Evolutionary conservation across 2,797 vertebrate species (phyloP).

Genomic region (Sebastiscus tertius): DNA sequence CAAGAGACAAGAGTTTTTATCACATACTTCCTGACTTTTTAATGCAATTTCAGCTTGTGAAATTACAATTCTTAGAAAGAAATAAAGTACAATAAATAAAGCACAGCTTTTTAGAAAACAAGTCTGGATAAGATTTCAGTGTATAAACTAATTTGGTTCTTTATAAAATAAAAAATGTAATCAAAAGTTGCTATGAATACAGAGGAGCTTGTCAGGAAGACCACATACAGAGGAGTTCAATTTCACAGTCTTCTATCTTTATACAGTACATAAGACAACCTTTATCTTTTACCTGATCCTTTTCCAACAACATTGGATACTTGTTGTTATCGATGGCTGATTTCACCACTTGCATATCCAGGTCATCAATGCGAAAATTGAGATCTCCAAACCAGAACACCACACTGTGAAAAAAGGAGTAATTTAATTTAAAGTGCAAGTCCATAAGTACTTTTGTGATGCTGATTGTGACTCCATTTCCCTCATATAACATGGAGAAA

Average conservation of each 20-base stretch:
- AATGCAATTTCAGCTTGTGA: neutral
- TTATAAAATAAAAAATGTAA: neutral
- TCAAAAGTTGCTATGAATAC: neutral
- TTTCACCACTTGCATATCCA: slow-evolving; percentile 94
- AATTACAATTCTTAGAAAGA: neutral
- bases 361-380: slow-evolving; percentile 95
- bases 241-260: neutral
- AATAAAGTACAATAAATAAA: no score
- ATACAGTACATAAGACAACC: neutral
- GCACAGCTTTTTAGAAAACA: neutral
- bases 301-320: slow-evolving; percentile 90
- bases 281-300: slow-evolving; percentile 89
- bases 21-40: neutral
- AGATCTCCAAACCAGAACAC: slow-evolving; percentile 99
- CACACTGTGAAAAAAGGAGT: slow-evolving; percentile 78
- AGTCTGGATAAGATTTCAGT: neutral
- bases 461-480: neutral
- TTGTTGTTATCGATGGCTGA: slow-evolving; percentile 92
- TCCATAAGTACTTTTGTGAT: neutral
- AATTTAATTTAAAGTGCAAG: neutral
- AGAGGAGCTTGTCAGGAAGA: neutral
- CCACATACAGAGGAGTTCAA: neutral
- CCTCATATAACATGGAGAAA: neutral
- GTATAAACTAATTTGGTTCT: neutral
- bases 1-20: neutral